phyloP scores from a whole-genome alignment of 2,888 invertebrate species.

The Ypsolopha scabrella region DNA sequence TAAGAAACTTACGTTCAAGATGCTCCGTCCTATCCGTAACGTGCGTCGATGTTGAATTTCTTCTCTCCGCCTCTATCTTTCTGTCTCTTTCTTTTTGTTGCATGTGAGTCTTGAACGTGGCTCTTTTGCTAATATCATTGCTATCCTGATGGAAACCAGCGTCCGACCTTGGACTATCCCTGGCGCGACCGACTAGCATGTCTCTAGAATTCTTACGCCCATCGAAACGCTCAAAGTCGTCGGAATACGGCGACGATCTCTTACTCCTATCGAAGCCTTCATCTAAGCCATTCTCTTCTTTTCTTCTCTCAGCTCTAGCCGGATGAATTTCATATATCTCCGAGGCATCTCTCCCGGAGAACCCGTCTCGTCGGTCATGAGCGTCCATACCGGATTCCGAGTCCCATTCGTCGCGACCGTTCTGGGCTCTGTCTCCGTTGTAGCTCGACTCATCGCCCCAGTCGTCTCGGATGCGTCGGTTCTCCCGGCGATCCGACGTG shows the following conservation, averaged over 20 bases:
- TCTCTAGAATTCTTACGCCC: conserved; percentile 63
- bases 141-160: conserved; percentile 39
- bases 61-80: conserved; percentile 76
- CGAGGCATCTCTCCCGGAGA: conserved; percentile 53
- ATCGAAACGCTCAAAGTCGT: conserved; percentile 58
- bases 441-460: conserved; percentile 61
- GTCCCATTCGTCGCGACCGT: conserved; percentile 55
- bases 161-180: conserved; percentile 59
- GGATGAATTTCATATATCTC: conserved; percentile 62
- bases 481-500: conserved; percentile 46
- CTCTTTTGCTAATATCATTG: conserved; percentile 45
- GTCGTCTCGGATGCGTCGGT: conserved; percentile 35
- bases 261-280: conserved; percentile 42
- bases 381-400: conserved; percentile 54
- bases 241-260: conserved; percentile 44
- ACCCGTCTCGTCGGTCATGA: conserved; percentile 36
- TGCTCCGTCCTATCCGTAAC: conserved; percentile 76
- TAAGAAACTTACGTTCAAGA: conserved; percentile 50
- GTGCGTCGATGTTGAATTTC: conserved; percentile 81
- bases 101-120: conserved; percentile 81
- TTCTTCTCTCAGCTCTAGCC: conserved; percentile 38
- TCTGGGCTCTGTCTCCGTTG: conserved; percentile 39
- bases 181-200: conserved; percentile 56
- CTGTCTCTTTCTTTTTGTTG: conserved; percentile 74
- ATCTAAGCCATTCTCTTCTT: conserved; percentile 46